phyloP scores from a whole-genome alignment of 2,888 invertebrate species.

The Ischnura elegans region DNA sequence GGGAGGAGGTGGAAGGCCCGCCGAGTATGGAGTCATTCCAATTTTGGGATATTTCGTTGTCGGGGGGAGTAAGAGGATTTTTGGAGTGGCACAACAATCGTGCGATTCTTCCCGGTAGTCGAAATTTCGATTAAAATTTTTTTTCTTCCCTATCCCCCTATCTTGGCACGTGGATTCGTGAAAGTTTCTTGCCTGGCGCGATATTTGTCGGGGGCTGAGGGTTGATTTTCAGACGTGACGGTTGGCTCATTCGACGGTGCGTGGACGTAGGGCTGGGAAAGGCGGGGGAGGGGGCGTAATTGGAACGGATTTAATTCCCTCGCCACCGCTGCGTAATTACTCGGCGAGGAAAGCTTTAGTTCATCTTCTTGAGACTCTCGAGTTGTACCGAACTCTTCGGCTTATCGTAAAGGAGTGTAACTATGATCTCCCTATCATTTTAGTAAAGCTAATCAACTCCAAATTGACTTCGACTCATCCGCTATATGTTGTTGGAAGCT shows the following conservation, averaged over 20 bases:
- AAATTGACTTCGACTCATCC: too few species aligned
- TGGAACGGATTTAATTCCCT: neutral
- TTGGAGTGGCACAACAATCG: slow-evolving; percentile 27
- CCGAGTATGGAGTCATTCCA: slow-evolving; percentile 38
- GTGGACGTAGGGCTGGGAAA: neutral
- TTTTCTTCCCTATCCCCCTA: neutral
- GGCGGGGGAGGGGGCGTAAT: neutral
- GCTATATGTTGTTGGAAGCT: too few species aligned
- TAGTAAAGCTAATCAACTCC: too few species aligned
- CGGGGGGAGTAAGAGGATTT: slow-evolving; percentile 25
- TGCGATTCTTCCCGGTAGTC: neutral
- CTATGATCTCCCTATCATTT: too few species aligned
- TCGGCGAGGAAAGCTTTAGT: neutral
- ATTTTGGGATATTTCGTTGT: slow-evolving; percentile 9
- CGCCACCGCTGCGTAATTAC: neutral
- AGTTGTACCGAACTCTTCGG: neutral
- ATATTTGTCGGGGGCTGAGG: neutral
- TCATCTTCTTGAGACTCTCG: neutral
- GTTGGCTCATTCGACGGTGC: neutral
- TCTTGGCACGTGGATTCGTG: slow-evolving; percentile 2
- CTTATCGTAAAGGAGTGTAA: too few species aligned
- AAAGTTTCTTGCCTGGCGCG: neutral
- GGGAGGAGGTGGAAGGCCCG: neutral
- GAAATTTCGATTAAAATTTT: slow-evolving; percentile 41
- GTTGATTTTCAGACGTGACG: neutral